Evolutionary conservation across 1,140 invertebrate genomes (phyloP).

Genomic region (Drosophila pachea): DNA sequence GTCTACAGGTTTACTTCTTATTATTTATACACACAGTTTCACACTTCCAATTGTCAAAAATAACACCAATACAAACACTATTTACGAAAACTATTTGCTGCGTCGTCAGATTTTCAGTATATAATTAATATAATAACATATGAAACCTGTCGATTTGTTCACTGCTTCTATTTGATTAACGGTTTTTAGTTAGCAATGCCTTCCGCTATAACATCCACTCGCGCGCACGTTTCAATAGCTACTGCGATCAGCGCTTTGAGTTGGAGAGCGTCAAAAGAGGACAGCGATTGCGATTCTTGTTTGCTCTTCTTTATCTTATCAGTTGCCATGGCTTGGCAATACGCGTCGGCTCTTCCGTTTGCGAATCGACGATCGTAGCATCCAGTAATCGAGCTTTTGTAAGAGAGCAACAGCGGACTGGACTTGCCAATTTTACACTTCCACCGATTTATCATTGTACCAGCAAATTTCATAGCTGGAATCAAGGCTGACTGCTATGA

Average conservation of each 20-base stretch:
- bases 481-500: conserved; percentile 26
- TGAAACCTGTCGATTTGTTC: conserved; percentile 13
- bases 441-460: neutral
- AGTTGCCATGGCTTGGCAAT: conserved; percentile 3
- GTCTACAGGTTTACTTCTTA: neutral
- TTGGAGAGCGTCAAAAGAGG: conserved; percentile 15
- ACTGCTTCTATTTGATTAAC: conserved; percentile 39
- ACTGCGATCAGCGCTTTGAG: conserved; percentile 49
- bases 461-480: neutral
- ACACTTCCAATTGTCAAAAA: conserved; percentile 25
- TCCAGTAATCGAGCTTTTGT: neutral
- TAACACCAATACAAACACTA: neutral
- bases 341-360: neutral
- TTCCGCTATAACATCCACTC: conserved; percentile 40
- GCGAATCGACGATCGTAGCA: neutral
- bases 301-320: conserved; percentile 36
- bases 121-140: conserved; percentile 21
- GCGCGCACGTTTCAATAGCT: conserved; percentile 37
- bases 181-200: conserved; percentile 23
- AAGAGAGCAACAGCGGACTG: neutral
- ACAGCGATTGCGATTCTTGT: conserved; percentile 4
- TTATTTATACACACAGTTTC: neutral
- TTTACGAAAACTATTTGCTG: conserved; percentile 11
- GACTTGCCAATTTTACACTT: neutral
- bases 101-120: conserved; percentile 25